Evolutionary conservation across 2,113 vertebrate species (phyloP), one percentile per base, ranked within the genome.

Genomic region (Leucoraja erinaceus): DNA sequence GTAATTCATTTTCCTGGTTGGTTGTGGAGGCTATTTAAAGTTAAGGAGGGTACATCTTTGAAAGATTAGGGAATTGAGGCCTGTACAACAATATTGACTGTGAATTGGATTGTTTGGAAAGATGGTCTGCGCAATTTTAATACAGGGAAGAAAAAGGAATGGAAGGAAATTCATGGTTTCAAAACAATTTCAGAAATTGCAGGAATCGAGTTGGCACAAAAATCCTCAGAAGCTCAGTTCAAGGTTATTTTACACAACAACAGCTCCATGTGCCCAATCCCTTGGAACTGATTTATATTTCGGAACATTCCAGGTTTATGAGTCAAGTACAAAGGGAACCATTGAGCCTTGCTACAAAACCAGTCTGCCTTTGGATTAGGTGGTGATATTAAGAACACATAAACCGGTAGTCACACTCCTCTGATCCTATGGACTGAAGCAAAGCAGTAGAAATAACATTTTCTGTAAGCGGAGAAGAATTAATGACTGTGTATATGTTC

Each of bases 241-340:
- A 88, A 88, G 83, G 59, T 88, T 66, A 0, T 63, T 88, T 88
- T 31, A 28, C 83, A 31, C 61, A 31, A 59, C 56, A 18, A 12
- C 61, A 56, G 56, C 59, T 61, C 81, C 81, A 61, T 54, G 81
- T 86, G 61, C 25, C 74, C 81, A 61, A 28, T 63, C 28, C 28
- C 83, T 88, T 18, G 83, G 28, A 88, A 88, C 59, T 66, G 83
- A 88, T 88, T 33, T 88, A 31, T 63, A 88, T 16, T 22, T 88
- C 28, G 31, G 28, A 31, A 18, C 83, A 88, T 88, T 88, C 83
- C 59, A 63, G 83, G 59, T 66, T 88, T 63, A 88, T 88, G 83
- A 66, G 61, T n/a, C 25, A n/a, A 88, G 83, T 14, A 88, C 83
- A 88, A 88, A 88, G 83, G 14, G n/a, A 66, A 59, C 83, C 59